Evolutionary conservation across 1,140 invertebrate genomes (phyloP).

Genomic region (Drosophila trapezifrons): DNA sequence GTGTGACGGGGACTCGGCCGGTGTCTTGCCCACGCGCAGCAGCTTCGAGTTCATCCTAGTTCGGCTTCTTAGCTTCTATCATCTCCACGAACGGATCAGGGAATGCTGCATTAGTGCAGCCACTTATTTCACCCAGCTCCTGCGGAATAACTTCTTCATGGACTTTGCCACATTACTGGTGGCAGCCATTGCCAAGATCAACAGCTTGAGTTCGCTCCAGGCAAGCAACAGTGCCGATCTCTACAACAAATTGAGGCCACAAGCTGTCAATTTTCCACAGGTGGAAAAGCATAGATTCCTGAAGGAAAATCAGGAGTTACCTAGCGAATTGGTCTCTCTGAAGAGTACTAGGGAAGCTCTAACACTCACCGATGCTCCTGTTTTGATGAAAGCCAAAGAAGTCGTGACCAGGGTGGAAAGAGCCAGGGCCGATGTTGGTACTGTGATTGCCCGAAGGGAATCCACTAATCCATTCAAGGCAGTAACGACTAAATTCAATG

Average conservation of each 20-base stretch:
- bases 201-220: slow-evolving; percentile 51
- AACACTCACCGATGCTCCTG: neutral
- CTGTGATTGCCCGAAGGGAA: slow-evolving; percentile 40
- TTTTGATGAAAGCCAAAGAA: slow-evolving; percentile 24
- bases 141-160: slow-evolving; percentile 73
- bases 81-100: slow-evolving; percentile 62
- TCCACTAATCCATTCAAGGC: neutral
- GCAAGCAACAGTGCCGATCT: slow-evolving; percentile 52
- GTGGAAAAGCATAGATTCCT: slow-evolving; percentile 59
- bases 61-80: slow-evolving; percentile 56
- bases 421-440: slow-evolving; percentile 58
- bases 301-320: slow-evolving; percentile 30
- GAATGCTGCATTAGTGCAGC: slow-evolving; percentile 66
- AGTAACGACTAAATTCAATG: slow-evolving; percentile 21
- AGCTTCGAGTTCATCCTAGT: slow-evolving; percentile 71
- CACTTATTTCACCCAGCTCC: slow-evolving; percentile 64
- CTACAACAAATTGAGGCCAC: slow-evolving; percentile 58
- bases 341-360: neutral
- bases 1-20: slow-evolving; percentile 32
- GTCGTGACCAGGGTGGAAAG: slow-evolving; percentile 56
- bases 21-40: slow-evolving; percentile 65
- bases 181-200: slow-evolving; percentile 72
- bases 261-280: slow-evolving; percentile 45
- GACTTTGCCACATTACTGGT: slow-evolving; percentile 63
- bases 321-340: slow-evolving; percentile 11